phyloP scores from a whole-genome alignment of 2,113 vertebrate genomes.

The Phylloscopus trochiloides region DNA sequence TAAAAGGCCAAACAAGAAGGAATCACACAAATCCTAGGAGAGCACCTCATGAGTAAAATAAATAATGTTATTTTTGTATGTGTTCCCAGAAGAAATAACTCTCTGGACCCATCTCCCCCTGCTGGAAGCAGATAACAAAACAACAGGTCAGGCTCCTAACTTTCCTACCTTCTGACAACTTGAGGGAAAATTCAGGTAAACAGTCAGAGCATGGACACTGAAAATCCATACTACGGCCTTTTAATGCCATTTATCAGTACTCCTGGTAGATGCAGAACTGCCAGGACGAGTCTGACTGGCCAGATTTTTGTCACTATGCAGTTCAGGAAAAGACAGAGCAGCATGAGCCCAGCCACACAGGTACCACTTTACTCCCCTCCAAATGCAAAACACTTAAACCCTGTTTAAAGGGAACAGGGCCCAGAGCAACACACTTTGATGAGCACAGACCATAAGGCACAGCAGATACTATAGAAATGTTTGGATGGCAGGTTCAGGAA shows the following conservation, averaged over 20 bases:
- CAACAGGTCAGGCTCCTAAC: neutral
- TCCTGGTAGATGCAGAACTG: neutral
- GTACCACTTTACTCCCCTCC: neutral
- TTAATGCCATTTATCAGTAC: neutral
- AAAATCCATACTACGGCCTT: neutral
- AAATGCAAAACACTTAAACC: neutral
- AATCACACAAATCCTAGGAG: conserved; percentile 25
- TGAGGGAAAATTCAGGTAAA: neutral
- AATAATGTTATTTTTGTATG: neutral
- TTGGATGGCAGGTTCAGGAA: neutral
- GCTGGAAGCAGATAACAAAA: conserved; percentile 66
- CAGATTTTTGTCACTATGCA: neutral
- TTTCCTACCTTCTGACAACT: neutral
- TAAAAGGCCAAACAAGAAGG: neutral
- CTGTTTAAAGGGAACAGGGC: neutral
- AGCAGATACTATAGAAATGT: neutral
- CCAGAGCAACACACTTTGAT: neutral
- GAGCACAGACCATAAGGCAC: accelerated
- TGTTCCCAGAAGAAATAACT: conserved; percentile 57
- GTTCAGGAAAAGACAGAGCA: neutral
- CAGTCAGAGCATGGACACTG: neutral
- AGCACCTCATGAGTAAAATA: neutral
- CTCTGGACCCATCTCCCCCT: conserved; percentile 74
- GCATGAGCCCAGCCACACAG: neutral
- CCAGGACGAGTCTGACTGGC: neutral